Percentiles rank a stretch among this genome's conserved stretches.
These are phyloP conservation scores for Enteromius paludinosus DNA, from an alignment of 2,797 vertebrate genomes.

Conservation along the genomic window DNA sequence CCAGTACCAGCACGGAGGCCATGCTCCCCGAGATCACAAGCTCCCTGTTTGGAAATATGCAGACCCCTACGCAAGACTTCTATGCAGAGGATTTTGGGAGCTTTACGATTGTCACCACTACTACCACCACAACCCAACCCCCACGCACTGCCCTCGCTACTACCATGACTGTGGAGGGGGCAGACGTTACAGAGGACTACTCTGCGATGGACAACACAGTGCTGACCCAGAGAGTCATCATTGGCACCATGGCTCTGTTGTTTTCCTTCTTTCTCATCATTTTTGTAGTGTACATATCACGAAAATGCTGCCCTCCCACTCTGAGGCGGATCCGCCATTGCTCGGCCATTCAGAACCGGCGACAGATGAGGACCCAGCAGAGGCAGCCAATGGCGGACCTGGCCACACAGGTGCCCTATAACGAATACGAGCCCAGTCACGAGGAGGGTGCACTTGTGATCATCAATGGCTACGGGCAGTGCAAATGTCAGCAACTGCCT, in stretches of 20 bases:
- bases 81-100: slow-evolving; percentile 95
- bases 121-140: slow-evolving; percentile 70
- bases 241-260: slow-evolving; percentile 98
- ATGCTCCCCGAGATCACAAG: slow-evolving; percentile 83
- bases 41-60: slow-evolving; percentile 92
- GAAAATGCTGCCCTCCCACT: slow-evolving; percentile 98
- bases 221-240: slow-evolving; percentile 97
- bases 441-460: slow-evolving; percentile 97
- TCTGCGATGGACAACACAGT: slow-evolving; percentile 91
- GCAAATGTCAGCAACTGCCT: slow-evolving; percentile 99
- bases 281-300: slow-evolving; percentile 98
- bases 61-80: slow-evolving; percentile 89
- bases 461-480: slow-evolving; percentile 99
- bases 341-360: slow-evolving; percentile 96
- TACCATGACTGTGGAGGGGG: slow-evolving; percentile 76
- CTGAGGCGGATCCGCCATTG: slow-evolving; percentile 96
- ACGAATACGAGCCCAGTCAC: slow-evolving; percentile 96
- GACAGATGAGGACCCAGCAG: slow-evolving; percentile 98
- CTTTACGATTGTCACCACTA: slow-evolving; percentile 85
- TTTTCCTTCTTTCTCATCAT: slow-evolving; percentile 99
- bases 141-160: slow-evolving; percentile 72
- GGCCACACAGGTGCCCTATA: slow-evolving; percentile 97
- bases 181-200: slow-evolving; percentile 88
- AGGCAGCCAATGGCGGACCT: slow-evolving; percentile 96
- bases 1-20: slow-evolving; percentile 80